Evolutionary conservation across 2,797 vertebrate genomes (phyloP).

Genomic region (Acanthurus leucopareius): DNA sequence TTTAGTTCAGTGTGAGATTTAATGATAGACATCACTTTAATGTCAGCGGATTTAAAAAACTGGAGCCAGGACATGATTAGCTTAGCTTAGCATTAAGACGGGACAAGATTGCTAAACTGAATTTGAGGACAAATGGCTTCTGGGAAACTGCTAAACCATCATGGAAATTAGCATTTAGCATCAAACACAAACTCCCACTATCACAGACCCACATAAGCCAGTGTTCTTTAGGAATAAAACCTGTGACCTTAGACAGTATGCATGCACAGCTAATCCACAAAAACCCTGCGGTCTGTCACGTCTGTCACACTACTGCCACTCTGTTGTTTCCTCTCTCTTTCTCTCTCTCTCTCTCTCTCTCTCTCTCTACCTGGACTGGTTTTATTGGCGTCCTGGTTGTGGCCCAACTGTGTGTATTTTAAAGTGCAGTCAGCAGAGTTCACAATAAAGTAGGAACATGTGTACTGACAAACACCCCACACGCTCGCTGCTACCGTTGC

Average conservation of each 20-base stretch:
- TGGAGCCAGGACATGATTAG: neutral
- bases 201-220: neutral
- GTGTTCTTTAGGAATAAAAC: neutral
- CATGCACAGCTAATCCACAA: neutral
- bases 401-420: conserved; percentile 59
- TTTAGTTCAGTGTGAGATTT: neutral
- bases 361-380: conserved; percentile 21
- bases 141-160: too few species aligned
- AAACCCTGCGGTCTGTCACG: neutral
- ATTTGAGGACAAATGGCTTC: neutral
- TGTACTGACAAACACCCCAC: conserved; percentile 68
- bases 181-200: too few species aligned
- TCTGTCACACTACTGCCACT: neutral
- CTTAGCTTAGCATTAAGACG: neutral
- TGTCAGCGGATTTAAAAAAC: neutral
- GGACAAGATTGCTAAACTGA: neutral
- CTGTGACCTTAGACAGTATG: neutral
- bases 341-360: neutral
- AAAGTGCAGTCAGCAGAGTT: conserved; percentile 70
- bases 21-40: neutral
- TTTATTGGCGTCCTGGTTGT: conserved; percentile 60
- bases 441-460: conserved; percentile 78
- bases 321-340: neutral
- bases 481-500: conserved; percentile 54
- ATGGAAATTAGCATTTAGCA: too few species aligned